These are phyloP conservation scores for Emydocephalus ijimae DNA, from an alignment of 2,113 vertebrate genomes.

Conservation along the genomic window DNA sequence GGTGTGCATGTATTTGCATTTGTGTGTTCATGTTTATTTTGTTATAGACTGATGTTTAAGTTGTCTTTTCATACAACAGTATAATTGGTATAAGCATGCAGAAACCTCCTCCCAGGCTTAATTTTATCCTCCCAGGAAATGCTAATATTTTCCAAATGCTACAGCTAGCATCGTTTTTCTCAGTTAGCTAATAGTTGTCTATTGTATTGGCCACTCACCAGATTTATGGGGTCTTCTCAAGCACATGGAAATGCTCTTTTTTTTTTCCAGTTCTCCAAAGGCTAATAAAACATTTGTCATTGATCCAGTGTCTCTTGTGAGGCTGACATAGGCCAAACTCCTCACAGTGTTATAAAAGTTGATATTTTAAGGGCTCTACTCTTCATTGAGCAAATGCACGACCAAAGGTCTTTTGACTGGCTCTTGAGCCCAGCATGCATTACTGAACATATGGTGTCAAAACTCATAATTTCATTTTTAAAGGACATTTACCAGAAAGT, in stretches of 20 bases:
- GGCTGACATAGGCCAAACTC: background rate
- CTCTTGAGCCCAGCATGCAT: background rate
- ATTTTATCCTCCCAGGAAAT: background rate
- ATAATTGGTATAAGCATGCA: background rate
- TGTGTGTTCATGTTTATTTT: background rate
- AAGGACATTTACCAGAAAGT: background rate
- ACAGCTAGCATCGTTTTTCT: background rate
- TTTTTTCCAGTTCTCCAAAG: slow-evolving; percentile 18
- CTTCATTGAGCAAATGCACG: background rate
- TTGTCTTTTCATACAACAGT: slow-evolving; percentile 4
- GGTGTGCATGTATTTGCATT: background rate
- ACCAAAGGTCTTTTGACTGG: background rate
- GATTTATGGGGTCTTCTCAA: slow-evolving; percentile 24
- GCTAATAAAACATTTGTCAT: slow-evolving; percentile 33
- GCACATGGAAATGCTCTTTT: slow-evolving; percentile 18
- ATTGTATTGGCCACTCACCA: background rate
- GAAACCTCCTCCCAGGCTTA: background rate
- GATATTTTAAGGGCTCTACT: slow-evolving; percentile 8
- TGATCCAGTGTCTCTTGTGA: slow-evolving; percentile 24
- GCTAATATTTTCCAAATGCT: background rate
- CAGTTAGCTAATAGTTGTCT: slow-evolving; percentile 15
- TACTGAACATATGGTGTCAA: background rate
- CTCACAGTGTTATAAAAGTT: slow-evolving; percentile 6
- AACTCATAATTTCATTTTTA: background rate
- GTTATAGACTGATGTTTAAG: background rate